Evolutionary conservation across 1,140 invertebrate species (phyloP), one percentile per base, ranked within the genome.

Genomic region (Bombus turneri): DNA sequence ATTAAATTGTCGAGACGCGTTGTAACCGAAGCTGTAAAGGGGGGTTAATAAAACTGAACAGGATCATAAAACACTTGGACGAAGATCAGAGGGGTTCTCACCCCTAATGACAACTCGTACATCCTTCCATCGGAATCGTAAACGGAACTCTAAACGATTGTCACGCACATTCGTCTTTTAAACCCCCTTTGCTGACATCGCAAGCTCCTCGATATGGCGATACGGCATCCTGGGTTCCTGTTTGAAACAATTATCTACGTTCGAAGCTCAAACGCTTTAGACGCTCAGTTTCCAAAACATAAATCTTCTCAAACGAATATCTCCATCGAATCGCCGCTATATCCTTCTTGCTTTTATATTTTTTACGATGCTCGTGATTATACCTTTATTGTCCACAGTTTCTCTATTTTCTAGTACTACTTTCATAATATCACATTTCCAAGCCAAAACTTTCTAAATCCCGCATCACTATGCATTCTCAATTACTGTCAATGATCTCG

Each of bases 41-140:
- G 43, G 57, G 57, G 75, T 64, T 77, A 77, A 64, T 77, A 77
- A 77, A 77, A 77, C 28, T 8, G 57, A 41, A 34, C 57, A 31
- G 72, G 31, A 74, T 31, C n/a, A 3, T 62, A 77, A 77, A 77
- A 77, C 75, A 64, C 75, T 41, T 64, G 9, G 75, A 64, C 18
- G 10, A 41, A 41, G 75, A 62, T 77, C 53, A 13, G 75, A 64
- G 37, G 75, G 75, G 75, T 77, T 41, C 57, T 59, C 75, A n/a
- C 75, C 75, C 75, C 57, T 77, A 77, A 77, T 77, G 75, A 77
- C 57, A 41, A 31, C 57, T 39, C 57, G 53, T 13, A 41, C 57
- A 31, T n/a, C 37, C 57, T 53, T 41, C 57, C 28, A 39, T 77
- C 57, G 57, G n/a, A 62, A 64, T 59, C 57, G 34, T 62, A 64